Base-by-base conservation (phyloP, 2,888 invertebrate species). In the Sphaerophoria taeniata region DNA sequence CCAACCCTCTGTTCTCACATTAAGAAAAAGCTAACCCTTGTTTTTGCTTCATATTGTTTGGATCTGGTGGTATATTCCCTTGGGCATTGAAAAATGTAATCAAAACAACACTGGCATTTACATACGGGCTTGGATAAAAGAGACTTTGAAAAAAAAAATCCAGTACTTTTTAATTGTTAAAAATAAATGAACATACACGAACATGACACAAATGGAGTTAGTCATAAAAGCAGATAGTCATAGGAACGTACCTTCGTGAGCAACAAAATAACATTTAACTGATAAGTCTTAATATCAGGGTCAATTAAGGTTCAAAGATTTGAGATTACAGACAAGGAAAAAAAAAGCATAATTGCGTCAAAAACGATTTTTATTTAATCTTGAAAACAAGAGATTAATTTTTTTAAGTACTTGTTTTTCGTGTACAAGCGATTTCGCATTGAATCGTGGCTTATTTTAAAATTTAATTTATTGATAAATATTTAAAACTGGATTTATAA, bases 331-430 rank as follows among this genome's bases (percentile, higher is more conserved):
- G 12, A 36, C 31, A 58, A 63, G 43, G n/a, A n/a, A 75, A 43
- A 47, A 67, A 70, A 61, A 70, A 60, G 33, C 60, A 47, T 49
- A 72, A 56, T 80, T 80, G 75, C 84, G 84, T 80, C 84, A 76
- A 72, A 45, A 33, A 9, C 0, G 24, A 31, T 47, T 45, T 53
- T 39, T 33, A 63, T 63, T 69, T 45, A 65, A 63, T 75, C 58
- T 7, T 39, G 24, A 24, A 34, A 31, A 16, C 33, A 53, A 53
- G 49, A 65, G 65, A 65, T 65, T 65, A 65, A n/a, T 11, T 43
- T 49, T 65, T 65, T 39, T 2, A 58, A 55, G 65, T 69, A 53
- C 75, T 70, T 51, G 51, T 51, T 81, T 71, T 75, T 45, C 39
- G 5, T 36, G 63, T 56, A 63, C 16, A 31, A 6, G 14, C 16